Evolutionary conservation across 2,888 invertebrate genomes (phyloP).

Genomic region (Sphaerophoria rueppellii): DNA sequence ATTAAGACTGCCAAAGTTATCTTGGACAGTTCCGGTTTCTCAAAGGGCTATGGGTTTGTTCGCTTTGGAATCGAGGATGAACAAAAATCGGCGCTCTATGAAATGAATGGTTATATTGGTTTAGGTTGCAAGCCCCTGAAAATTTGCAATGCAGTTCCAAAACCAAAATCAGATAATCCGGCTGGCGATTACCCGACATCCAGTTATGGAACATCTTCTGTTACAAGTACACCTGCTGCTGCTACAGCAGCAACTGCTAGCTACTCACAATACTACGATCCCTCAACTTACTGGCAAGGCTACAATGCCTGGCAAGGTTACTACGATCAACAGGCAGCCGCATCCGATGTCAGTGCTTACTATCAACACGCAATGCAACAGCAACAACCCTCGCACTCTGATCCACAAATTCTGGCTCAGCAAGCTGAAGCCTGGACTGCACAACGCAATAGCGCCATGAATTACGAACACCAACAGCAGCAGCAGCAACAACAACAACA

Average conservation of each 20-base stretch:
- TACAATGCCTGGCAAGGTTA: conserved; percentile 92
- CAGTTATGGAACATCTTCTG: conserved; percentile 78
- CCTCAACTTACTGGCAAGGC: conserved; percentile 93
- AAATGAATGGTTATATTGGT: conserved; percentile 96
- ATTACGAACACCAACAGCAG: conserved; percentile 80
- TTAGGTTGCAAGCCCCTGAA: conserved; percentile 94
- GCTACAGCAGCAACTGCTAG: conserved; percentile 73
- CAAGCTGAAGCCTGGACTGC: conserved; percentile 83
- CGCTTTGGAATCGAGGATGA: conserved; percentile 96
- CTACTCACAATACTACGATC: conserved; percentile 91
- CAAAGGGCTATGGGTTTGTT: conserved; percentile 98
- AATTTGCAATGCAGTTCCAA: conserved; percentile 96
- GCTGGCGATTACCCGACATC: conserved; percentile 78
- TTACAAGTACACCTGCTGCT: conserved; percentile 74
- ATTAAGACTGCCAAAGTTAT: conserved; percentile 98
- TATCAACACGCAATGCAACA: conserved; percentile 79
- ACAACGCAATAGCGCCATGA: conserved; percentile 80
- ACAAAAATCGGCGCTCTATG: conserved; percentile 94
- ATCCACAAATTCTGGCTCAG: conserved; percentile 80
- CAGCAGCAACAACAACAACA: conserved; percentile 79
- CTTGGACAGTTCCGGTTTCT: conserved; percentile 93
- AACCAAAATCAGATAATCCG: conserved; percentile 85
- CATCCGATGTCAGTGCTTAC: conserved; percentile 78
- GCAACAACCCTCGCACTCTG: conserved; percentile 78
- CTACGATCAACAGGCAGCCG: conserved; percentile 83